Percentiles rank a stretch among this genome's conserved stretches.
Conservation (phyloP, 2,888 invertebrate species). For the Mayetiola destructor region DNA sequence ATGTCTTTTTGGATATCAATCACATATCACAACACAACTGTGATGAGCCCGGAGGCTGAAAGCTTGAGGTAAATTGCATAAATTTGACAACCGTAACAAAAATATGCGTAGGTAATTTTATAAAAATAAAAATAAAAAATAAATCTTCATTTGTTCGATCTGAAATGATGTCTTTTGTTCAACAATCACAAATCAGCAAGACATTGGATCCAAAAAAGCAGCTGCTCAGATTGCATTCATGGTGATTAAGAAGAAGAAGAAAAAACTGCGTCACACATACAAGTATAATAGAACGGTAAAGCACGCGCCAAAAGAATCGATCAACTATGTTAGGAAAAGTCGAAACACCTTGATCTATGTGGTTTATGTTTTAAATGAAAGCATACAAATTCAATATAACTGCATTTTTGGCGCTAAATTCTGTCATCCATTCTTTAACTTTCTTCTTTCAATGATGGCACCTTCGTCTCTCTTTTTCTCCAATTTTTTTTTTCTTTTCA, state of each 20-base stretch:
- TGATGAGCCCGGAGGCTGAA: no score
- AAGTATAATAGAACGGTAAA: no score
- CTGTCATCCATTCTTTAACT: no score
- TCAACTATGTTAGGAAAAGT: neutral
- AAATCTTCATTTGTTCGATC: neutral
- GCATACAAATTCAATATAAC: neutral
- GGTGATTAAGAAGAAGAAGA: no score
- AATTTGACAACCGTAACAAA: constrained; percentile 6
- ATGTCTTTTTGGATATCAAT: no score
- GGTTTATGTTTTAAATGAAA: neutral
- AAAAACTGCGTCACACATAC: no score
- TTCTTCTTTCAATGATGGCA: neutral
- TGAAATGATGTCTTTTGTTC: constrained; percentile 6
- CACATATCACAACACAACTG: no score
- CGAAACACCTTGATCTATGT: neutral
- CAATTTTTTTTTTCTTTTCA: no score
- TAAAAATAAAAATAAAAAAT: no score
- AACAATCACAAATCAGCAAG: neutral
- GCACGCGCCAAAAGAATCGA: constrained; percentile 13
- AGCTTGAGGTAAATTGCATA: no score
- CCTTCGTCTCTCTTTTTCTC: no score
- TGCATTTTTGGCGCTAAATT: constrained; percentile 13
- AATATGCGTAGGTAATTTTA: neutral
- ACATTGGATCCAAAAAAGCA: no score
- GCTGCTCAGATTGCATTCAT: constrained; percentile 9